Evolutionary conservation across 2,113 vertebrate species (phyloP).

Genomic region (Xiphias gladius): DNA sequence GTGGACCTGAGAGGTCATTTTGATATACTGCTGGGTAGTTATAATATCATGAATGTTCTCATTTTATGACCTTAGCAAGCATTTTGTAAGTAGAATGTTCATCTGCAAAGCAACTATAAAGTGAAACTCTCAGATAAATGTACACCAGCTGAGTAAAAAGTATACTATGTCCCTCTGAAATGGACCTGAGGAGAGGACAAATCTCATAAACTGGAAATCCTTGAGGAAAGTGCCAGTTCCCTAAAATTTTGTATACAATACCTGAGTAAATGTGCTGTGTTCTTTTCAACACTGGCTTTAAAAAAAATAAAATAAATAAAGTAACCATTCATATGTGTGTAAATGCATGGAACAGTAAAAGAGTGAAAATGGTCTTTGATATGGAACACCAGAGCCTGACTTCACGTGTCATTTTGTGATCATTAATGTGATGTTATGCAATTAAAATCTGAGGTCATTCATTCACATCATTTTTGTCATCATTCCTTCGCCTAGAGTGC

Average conservation of each 20-base stretch:
- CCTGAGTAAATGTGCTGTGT: neutral
- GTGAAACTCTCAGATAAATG: neutral
- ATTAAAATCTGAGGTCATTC: neutral
- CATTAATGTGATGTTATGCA: neutral
- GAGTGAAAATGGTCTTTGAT: neutral
- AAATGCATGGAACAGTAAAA: neutral
- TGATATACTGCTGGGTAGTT: neutral
- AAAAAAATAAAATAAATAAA: too few species aligned
- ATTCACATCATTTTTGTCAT: neutral
- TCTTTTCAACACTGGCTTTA: neutral
- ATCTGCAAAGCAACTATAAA: neutral
- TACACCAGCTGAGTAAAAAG: too few species aligned
- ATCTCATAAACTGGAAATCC: neutral
- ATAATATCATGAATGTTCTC: neutral
- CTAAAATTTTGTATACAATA: neutral
- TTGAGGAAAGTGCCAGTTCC: too few species aligned
- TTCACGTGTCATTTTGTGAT: neutral
- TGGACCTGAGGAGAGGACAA: neutral
- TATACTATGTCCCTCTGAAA: neutral
- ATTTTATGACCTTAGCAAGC: neutral
- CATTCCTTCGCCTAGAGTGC: neutral
- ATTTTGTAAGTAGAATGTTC: neutral
- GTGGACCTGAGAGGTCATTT: neutral
- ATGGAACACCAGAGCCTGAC: neutral
- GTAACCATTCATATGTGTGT: neutral